Evolutionary conservation across 1,140 invertebrate genomes (phyloP), one percentile per base, ranked within the genome.

Genomic region (Zaprionus africanus): DNA sequence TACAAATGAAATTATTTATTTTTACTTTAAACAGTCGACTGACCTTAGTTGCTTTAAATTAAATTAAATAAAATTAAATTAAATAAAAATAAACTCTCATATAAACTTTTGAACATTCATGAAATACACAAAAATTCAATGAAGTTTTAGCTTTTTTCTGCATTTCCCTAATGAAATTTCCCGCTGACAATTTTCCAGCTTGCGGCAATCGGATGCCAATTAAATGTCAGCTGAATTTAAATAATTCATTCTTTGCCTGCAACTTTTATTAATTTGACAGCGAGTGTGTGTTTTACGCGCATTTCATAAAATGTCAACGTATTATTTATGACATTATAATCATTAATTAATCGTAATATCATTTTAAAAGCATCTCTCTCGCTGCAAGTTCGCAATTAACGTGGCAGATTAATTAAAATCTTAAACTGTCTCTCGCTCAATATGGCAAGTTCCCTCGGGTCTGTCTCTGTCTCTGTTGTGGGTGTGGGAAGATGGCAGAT

Each of bases 341-440:
- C 19, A 53, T 31, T 66, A 36, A 24, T 58, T 58, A 66, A 66
- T 66, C 46, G 64, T 41, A 49, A 58, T 43, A 34, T 46, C n/a
- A 43, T 17, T 12, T 28, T 28, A 31, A 38, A 58, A 49, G 46
- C 46, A 49, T 67, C 15, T 36, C 15, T 36, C n/a, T 67, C 9
- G 53, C n/a, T n/a, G 17, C 43, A 7, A 26, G 19, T 71, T 28
- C 59, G 72, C 83, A 77, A 80, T 82, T 86, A 80, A 87, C 75
- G 65, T 68, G 73, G 74, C 77, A 80, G 58, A 82, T 82, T 86
- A 77, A 86, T 86, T 86, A 87, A 87, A 79, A 64, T 68, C 77
- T 69, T 73, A 43, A 63, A 66, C 43, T 36, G 60, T 63, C 36
- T 9, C 26, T 62, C 46, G 51, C 24, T 58, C 63, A 49, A 19